Base-by-base conservation (phyloP, 2,888 invertebrate genomes). In the Exephanes ischioxanthus region DNA sequence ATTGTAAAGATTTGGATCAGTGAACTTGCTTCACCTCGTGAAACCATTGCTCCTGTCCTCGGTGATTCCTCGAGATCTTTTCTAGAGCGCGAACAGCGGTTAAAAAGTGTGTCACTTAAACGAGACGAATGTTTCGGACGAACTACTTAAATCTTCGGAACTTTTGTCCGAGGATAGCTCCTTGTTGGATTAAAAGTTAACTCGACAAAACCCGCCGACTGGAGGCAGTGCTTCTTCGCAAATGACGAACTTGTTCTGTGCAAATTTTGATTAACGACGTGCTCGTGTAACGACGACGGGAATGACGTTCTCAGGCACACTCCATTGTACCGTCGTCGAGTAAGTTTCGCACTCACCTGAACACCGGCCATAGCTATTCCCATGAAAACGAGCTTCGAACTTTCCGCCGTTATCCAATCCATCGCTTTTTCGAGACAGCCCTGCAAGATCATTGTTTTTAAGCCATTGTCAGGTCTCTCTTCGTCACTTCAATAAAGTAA, bases 371-470 rank as follows among this genome's bases (percentile, higher is more conserved):
- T 91, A 6, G 88, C 93, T 89, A 94, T 91, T 53, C 94, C 94
- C 22, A 95, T 92, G 55, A 94, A 93, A 76, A 95, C 94, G 55
- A 95, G 90, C 33, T 94, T 94, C 61, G 93, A 90, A 80, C 94
- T 94, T 87, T 95, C 94, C 61, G 91, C 90, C 67, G 93, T 91
- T 58, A 95, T 92, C 95, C 95, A 95, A 68, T 90, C 89, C 26
- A 92, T 92, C 73, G 95, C 91, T 86, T 94, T 93, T 1, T 89
- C 90, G 33, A 94, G 93, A 89, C 95, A 95, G 9, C 95, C 95
- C 95, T 95, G 88, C 58, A 88, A 87, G 67, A 14, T 75, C 3
- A 26, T 77, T 45, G 81, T 19, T 22, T 14, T 67, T 41, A 19
- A 67, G n/a, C 19, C 41, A 30, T 53, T 16, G 19, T n/a, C 53